Evolutionary conservation across 2,888 invertebrate genomes (phyloP).

Genomic region (Yponomeuta malinellus): DNA sequence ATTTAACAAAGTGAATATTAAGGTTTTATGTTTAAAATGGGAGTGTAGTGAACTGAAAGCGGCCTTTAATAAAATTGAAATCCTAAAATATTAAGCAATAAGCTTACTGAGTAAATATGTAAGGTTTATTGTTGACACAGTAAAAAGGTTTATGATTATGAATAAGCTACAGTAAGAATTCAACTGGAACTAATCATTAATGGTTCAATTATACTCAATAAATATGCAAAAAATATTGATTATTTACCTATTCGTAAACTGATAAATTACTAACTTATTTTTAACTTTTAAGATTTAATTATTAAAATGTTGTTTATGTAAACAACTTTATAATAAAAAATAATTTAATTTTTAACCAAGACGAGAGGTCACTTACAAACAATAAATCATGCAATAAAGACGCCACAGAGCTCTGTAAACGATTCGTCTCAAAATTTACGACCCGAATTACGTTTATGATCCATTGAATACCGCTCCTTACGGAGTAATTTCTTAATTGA

Average conservation of each 20-base stretch:
- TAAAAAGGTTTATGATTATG: background rate
- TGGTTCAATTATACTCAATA: background rate
- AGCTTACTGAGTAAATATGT: no score
- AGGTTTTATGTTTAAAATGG: no score
- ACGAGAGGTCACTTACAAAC: conserved; percentile 37
- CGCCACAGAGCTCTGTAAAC: conserved; percentile 28
- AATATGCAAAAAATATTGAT: no score
- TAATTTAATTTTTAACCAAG: background rate
- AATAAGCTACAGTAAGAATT: background rate
- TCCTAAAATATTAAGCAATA: no score
- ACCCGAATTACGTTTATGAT: conserved; percentile 31
- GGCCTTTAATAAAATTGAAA: no score
- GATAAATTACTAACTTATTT: no score
- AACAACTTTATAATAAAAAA: conserved; percentile 7
- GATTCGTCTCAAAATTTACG: conserved; percentile 33
- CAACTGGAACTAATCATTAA: background rate
- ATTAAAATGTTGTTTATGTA: background rate
- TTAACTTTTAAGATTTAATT: no score
- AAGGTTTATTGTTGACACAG: background rate
- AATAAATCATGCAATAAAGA: conserved; percentile 33
- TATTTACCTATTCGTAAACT: no score
- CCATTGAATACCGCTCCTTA: conserved; percentile 23
- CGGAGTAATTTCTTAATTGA: conserved; percentile 16
- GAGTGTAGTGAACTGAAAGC: no score
- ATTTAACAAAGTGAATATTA: no score